Conservation (phyloP, 2,113 vertebrate species). For the Chionis minor region DNA sequence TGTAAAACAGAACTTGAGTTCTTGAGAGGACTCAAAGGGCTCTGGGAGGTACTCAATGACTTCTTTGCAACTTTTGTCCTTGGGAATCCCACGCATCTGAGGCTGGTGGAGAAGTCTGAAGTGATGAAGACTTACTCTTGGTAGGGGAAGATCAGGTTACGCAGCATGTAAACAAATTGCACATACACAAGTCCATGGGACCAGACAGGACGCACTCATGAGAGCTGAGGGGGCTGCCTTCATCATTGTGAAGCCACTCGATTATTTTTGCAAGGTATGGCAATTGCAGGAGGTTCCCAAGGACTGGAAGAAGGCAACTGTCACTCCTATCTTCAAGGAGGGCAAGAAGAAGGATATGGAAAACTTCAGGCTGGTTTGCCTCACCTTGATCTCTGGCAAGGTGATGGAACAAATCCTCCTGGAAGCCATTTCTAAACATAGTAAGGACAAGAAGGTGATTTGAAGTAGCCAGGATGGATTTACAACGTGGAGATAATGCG, state of each 20-base stretch:
- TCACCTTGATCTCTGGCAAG: background rate
- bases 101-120: background rate
- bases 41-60: background rate
- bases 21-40: fast-evolving
- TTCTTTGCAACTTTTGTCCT: background rate
- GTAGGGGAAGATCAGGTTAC: background rate
- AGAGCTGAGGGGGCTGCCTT: background rate
- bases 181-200: background rate
- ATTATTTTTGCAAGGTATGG: background rate
- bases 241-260: background rate
- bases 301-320: background rate
- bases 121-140: background rate
- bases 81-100: background rate
- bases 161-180: background rate
- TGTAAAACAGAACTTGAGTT: background rate
- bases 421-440: background rate
- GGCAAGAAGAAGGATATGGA: background rate
- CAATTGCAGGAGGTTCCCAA: background rate
- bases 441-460: background rate
- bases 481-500: background rate
- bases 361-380: background rate
- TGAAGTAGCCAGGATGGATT: background rate
- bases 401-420: background rate
- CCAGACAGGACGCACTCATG: background rate
- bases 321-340: background rate